Evolutionary conservation across 2,888 invertebrate genomes (phyloP), one percentile per base, ranked within the genome.

Genomic region (Luperina testacea): DNA sequence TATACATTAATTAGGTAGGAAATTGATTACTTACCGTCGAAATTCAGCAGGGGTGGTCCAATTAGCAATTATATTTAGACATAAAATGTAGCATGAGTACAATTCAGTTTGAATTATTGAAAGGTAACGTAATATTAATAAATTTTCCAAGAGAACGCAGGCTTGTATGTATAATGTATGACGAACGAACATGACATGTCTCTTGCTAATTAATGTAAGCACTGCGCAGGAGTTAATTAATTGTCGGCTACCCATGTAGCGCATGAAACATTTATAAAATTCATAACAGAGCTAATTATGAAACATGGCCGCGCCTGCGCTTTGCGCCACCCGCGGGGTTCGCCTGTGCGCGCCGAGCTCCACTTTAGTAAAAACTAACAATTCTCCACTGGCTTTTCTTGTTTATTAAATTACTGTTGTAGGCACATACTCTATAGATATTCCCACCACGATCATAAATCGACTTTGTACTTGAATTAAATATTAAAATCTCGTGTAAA

Each of bases 211-310:
- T 95, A 96, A 96, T 95, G 94, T 95, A 96, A 96, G 94, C 95
- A 92, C 91, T 93, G 95, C 92, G 92, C 94, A 92, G 92, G 93
- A 94, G 94, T 94, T 96, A 96, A 96, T 96, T 96, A 96, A 96
- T 94, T 96, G 96, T 94, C 94, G 94, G 93, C 94, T 93, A 92
- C 93, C 92, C 93, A 92, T 92, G 93, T 90, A 93, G 92, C 90
- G 92, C 95, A 96, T 96, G 95, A 96, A 96, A 96, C 95, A 96
- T 96, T 96, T 95, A 96, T 96, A 94, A 93, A 96, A 95, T 95
- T 96, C 96, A 96, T 96, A 96, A 96, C 96, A 94, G 91, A 91
- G 92, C 95, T 96, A 95, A 95, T 95, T 95, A 95, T 94, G 95
- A 95, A 95, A 93, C 93, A 93, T 94, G 93, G 92, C 90, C 93